A percentile compares a stretch with the other conserved stretches of the same genome.
These are phyloP conservation scores for Callospermophilus lateralis DNA, from an alignment of 2,113 vertebrate genomes.

Conservation along the genomic window DNA sequence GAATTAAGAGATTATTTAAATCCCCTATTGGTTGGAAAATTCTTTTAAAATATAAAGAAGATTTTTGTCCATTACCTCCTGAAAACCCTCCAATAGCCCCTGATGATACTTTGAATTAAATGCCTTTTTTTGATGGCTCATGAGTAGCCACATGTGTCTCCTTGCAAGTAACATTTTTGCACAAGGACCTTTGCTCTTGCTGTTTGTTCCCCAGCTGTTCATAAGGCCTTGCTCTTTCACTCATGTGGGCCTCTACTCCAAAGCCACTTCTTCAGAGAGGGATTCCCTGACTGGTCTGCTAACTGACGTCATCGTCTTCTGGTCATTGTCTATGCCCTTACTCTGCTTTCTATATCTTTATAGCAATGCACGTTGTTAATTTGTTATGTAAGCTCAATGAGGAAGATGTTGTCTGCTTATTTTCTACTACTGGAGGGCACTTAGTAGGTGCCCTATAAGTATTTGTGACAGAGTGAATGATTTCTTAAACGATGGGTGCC, in stretches of 20 bases:
- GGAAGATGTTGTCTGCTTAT: neutral
- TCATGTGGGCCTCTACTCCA: neutral
- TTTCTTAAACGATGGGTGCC: conserved; percentile 4
- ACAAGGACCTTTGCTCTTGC: neutral
- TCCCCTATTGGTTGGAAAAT: neutral
- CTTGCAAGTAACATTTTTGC: neutral
- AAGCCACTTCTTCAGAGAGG: conserved; percentile 11
- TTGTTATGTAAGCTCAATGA: neutral
- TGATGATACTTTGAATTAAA: conserved; percentile 9
- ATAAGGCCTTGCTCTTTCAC: neutral
- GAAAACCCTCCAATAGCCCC: neutral
- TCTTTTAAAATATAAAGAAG: conserved; percentile 41
- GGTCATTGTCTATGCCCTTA: neutral
- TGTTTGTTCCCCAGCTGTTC: neutral
- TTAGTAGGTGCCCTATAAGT: conserved; percentile 1
- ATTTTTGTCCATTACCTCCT: neutral
- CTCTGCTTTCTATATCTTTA: neutral
- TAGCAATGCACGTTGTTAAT: neutral
- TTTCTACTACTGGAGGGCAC: neutral
- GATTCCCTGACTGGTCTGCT: neutral
- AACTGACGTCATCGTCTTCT: neutral
- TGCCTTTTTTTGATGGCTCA: neutral
- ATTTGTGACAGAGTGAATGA: conserved; percentile 30
- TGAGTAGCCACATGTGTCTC: neutral
- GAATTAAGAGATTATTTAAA: conserved; percentile 30